Percentiles rank a stretch among this genome's conserved stretches.
Evolutionary conservation across 2,888 invertebrate genomes (phyloP).

Genomic region (Lamellibrachia satsuma): DNA sequence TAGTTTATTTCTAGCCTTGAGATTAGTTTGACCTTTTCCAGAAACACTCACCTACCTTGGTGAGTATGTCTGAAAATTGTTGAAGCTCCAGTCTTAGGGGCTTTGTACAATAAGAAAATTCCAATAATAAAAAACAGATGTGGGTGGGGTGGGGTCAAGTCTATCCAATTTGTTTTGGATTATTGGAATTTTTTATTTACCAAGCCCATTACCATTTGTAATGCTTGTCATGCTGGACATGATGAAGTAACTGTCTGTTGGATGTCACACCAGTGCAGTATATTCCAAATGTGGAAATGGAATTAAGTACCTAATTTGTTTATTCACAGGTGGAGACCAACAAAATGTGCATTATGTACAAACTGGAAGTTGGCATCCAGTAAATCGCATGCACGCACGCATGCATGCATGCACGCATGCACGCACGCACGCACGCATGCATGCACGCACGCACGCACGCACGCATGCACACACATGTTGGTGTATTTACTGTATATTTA

Average conservation of each 20-base stretch:
- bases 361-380: neutral
- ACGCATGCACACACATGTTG: too few relatives aligned
- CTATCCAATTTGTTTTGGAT: too few relatives aligned
- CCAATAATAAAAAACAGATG: too few relatives aligned
- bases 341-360: neutral
- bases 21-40: neutral
- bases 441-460: too few relatives aligned
- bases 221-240: neutral
- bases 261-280: too few relatives aligned
- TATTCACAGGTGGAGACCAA: neutral
- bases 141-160: too few relatives aligned
- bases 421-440: too few relatives aligned
- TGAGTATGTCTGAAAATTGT: neutral
- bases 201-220: neutral
- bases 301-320: neutral
- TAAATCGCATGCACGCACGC: neutral
- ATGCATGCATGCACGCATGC: too few relatives aligned
- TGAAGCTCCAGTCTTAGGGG: neutral
- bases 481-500: too few relatives aligned
- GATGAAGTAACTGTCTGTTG: neutral
- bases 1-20: neutral
- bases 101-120: too few relatives aligned
- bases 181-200: too few relatives aligned
- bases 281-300: too few relatives aligned
- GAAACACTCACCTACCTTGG: neutral